Conservation (phyloP, 2,797 vertebrate species). For the Anableps anableps region DNA sequence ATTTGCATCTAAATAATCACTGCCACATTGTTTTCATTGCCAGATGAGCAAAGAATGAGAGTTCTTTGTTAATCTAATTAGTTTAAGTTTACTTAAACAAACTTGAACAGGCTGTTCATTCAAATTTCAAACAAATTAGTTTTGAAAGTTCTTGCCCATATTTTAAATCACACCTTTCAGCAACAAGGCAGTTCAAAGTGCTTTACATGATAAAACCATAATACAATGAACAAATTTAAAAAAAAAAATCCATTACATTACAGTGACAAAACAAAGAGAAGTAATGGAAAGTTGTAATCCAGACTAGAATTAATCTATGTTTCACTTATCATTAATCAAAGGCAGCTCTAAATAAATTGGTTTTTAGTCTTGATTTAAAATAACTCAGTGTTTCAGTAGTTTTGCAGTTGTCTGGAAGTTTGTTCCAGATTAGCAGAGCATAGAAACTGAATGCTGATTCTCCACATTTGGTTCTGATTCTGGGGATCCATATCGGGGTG, state of each 20-base stretch:
- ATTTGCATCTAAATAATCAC: neutral
- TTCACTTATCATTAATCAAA: neutral
- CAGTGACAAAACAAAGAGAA: neutral
- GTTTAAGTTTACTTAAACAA: constrained; percentile 1
- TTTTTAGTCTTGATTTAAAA: no score
- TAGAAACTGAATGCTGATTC: no score
- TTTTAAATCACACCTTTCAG: neutral
- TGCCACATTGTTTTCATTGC: neutral
- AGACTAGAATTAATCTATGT: neutral
- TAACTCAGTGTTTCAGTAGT: no score
- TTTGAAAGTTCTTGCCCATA: neutral
- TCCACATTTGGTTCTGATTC: no score
- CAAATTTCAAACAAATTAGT: neutral
- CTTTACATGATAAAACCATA: neutral
- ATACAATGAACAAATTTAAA: neutral
- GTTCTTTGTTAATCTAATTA: neutral
- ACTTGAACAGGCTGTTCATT: neutral
- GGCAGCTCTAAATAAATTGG: neutral
- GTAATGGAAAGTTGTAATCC: neutral
- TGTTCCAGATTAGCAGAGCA: no score
- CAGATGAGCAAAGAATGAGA: neutral
- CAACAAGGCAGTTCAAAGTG: neutral
- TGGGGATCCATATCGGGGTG: no score
- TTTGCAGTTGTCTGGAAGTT: no score
- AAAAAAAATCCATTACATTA: neutral